Evolutionary conservation across 1,140 invertebrate species (phyloP).

Genomic region (Myzus persicae): DNA sequence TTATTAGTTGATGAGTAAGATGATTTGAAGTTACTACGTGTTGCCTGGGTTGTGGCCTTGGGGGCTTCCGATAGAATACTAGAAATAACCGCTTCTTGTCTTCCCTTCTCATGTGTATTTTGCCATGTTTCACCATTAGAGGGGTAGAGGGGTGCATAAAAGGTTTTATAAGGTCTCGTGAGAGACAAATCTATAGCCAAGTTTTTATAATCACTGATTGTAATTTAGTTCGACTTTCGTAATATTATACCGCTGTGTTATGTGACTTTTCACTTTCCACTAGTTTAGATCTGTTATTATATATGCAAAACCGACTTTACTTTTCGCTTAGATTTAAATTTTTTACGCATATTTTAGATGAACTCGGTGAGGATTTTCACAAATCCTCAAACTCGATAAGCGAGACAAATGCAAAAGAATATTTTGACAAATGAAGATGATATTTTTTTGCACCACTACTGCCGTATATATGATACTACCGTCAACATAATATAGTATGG

Average conservation of each 20-base stretch:
- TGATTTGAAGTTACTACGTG: no score
- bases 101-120: no score
- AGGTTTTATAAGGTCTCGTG: no score
- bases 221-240: no score
- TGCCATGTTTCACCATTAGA: no score
- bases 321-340: background rate
- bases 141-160: fast-evolving
- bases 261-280: background rate
- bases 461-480: background rate
- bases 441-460: constrained; percentile 14
- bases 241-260: background rate
- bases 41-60: no score
- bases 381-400: constrained; percentile 25
- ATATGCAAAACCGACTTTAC: background rate
- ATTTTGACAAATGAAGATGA: constrained; percentile 47
- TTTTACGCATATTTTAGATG: background rate
- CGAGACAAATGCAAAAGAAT: constrained; percentile 25
- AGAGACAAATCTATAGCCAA: background rate
- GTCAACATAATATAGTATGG: constrained; percentile 47
- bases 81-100: no score
- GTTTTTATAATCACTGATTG: no score
- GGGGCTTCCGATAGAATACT: no score
- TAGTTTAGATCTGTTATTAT: background rate
- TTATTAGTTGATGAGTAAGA: no score
- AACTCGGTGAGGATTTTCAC: background rate